A percentile compares a stretch with the other conserved stretches of the same genome.
phyloP scores from a whole-genome alignment of 2,888 invertebrate species.

The Diaprepes abbreviatus region DNA sequence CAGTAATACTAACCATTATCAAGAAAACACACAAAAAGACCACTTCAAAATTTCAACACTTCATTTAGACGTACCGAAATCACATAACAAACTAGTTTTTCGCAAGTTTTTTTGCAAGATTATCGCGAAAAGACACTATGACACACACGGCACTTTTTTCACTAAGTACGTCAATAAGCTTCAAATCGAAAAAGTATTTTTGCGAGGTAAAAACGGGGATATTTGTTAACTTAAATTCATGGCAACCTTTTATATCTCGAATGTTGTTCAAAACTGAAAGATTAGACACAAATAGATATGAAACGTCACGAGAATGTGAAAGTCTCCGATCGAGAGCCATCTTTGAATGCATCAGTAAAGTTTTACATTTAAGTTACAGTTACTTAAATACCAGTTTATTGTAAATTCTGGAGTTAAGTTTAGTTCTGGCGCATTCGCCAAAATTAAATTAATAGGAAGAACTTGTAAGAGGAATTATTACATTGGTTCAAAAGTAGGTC shows the following conservation, averaged over 20 bases:
- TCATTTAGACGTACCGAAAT: conserved; percentile 50
- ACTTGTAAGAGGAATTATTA: too few relatives aligned
- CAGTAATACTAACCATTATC: conserved; percentile 50
- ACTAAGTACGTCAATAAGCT: neutral
- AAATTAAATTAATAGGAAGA: too few relatives aligned
- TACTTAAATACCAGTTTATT: conserved; percentile 13
- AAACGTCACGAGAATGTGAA: conserved; percentile 55
- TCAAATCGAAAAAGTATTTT: conserved; percentile 5
- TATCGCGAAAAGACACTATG: conserved; percentile 16
- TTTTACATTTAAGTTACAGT: conserved; percentile 23
- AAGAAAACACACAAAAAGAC: conserved; percentile 41
- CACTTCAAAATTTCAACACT: conserved; percentile 45
- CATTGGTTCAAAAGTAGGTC: too few relatives aligned
- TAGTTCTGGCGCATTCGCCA: conserved; percentile 6
- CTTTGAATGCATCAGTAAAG: conserved; percentile 16
- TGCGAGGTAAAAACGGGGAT: conserved; percentile 28
- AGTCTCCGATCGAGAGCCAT: conserved; percentile 34
- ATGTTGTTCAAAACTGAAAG: conserved; percentile 57
- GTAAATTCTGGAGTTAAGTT: neutral
- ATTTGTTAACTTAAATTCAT: conserved; percentile 38
- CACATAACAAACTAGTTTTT: conserved; percentile 47
- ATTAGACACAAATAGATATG: conserved; percentile 57
- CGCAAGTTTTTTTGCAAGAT: conserved; percentile 20
- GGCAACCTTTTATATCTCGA: conserved; percentile 54
- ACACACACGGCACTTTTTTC: conserved; percentile 25